Percentiles rank a stretch among this genome's conserved stretches.
Conservation (phyloP, 2,113 vertebrate genomes). For the Monarcha castaneiventris region DNA sequence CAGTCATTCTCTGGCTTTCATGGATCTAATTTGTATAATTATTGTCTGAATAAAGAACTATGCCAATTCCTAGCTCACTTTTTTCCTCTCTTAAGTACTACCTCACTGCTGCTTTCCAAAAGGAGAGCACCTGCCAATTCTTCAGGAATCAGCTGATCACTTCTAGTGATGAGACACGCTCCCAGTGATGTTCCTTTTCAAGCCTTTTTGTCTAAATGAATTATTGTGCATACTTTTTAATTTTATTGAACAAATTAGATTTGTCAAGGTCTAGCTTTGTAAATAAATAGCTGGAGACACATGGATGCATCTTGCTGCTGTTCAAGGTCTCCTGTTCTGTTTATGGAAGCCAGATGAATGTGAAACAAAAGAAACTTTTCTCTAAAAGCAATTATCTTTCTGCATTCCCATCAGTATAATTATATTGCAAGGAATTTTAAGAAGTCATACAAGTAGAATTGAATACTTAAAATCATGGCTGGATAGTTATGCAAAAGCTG, state of each 20-base stretch:
- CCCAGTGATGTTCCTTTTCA: conserved; percentile 70
- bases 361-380: conserved; percentile 84
- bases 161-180: conserved; percentile 68
- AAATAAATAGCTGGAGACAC: conserved; percentile 86
- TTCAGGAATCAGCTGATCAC: conserved; percentile 78
- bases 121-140: conserved; percentile 80
- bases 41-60: conserved; percentile 86
- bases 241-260: conserved; percentile 84
- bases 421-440: conserved; percentile 83
- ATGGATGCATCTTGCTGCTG: conserved; percentile 76
- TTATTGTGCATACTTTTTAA: conserved; percentile 81
- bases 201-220: conserved; percentile 79
- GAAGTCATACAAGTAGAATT: conserved; percentile 76
- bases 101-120: conserved; percentile 77
- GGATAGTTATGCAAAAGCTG: conserved; percentile 72
- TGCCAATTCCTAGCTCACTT: conserved; percentile 69
- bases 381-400: conserved; percentile 84
- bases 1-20: conserved; percentile 89
- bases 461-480: conserved; percentile 79
- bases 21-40: conserved; percentile 98
- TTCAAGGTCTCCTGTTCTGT: conserved; percentile 81
- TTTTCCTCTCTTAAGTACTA: conserved; percentile 55
- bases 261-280: conserved; percentile 83
- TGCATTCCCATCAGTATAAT: conserved; percentile 83
- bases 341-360: conserved; percentile 80